Percentiles rank a stretch among this genome's conserved stretches.
Conservation (phyloP, 1,140 invertebrate species). For the Drusus annulatus region DNA sequence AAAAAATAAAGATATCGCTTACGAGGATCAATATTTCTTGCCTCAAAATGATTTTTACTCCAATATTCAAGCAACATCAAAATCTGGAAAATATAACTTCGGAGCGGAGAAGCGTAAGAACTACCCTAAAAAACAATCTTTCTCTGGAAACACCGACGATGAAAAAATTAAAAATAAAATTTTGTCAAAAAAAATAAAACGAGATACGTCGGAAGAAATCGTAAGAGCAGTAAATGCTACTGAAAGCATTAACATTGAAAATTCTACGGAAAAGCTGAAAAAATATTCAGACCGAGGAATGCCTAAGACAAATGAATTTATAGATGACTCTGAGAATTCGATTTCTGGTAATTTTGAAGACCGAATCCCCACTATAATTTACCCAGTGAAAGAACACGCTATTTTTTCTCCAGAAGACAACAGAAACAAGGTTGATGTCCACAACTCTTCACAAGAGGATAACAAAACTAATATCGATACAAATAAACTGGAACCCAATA, state of each 20-base stretch:
- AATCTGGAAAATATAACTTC: not conserved
- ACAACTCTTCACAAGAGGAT: not conserved
- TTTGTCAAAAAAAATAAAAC: not conserved
- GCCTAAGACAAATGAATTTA: not conserved
- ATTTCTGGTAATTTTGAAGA: conserved; percentile 12
- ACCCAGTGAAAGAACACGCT: not conserved
- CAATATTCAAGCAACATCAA: not conserved
- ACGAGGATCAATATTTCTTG: not conserved
- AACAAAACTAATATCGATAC: not conserved
- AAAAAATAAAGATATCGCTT: not conserved
- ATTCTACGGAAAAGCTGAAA: not conserved
- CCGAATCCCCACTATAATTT: not conserved
- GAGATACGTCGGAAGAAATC: not conserved
- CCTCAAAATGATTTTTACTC: not conserved
- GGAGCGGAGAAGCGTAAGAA: too few species aligned
- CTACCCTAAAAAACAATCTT: not conserved
- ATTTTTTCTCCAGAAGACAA: not conserved
- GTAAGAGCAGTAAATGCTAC: not conserved
- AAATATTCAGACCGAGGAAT: not conserved
- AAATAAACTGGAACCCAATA: not conserved
- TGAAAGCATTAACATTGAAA: not conserved
- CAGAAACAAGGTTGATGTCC: not conserved
- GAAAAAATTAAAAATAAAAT: not conserved
- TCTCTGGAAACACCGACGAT: not conserved
- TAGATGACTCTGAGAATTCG: conserved; percentile 7